These are phyloP conservation scores for Pseudomyrmex flavicornis DNA, from an alignment of 1,140 invertebrate species.

Conservation along the genomic window DNA sequence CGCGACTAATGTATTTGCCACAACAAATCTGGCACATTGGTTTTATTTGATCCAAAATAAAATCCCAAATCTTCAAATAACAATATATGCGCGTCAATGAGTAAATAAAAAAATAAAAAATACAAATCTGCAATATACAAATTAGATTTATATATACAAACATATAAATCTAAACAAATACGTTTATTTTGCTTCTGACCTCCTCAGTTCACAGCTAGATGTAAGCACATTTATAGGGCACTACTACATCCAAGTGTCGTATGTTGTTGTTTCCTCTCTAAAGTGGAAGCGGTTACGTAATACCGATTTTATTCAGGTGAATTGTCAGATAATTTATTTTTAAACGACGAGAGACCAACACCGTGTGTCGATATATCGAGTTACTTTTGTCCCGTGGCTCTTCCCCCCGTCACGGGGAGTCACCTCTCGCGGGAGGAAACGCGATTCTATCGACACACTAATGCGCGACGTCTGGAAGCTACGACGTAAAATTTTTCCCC, in stretches of 20 bases:
- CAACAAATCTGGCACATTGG: no score
- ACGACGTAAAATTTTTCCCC: no score
- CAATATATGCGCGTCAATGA: no score
- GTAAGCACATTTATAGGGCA: conserved; percentile 55
- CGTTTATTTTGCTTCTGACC: conserved; percentile 22
- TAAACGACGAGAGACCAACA: conserved; percentile 4
- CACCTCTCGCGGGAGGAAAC: neutral
- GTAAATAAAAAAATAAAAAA: no score
- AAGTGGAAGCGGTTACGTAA: conserved; percentile 17
- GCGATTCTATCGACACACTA: no score
- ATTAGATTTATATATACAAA: no score
- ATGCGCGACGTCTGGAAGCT: no score
- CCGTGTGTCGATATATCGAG: conserved; percentile 31
- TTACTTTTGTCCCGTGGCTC: conserved; percentile 37
- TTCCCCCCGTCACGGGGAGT: neutral
- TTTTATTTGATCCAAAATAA: no score
- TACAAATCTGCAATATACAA: no score
- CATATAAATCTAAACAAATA: no score
- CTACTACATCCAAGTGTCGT: conserved; percentile 50
- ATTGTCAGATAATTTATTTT: conserved; percentile 49
- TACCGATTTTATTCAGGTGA: conserved; percentile 43
- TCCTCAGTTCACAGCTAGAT: conserved; percentile 39
- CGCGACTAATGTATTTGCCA: no score
- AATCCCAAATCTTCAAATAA: no score
- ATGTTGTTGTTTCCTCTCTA: conserved; percentile 16